Base-by-base conservation (phyloP, 2,797 vertebrate genomes). In the Eulemur rubriventer region DNA sequence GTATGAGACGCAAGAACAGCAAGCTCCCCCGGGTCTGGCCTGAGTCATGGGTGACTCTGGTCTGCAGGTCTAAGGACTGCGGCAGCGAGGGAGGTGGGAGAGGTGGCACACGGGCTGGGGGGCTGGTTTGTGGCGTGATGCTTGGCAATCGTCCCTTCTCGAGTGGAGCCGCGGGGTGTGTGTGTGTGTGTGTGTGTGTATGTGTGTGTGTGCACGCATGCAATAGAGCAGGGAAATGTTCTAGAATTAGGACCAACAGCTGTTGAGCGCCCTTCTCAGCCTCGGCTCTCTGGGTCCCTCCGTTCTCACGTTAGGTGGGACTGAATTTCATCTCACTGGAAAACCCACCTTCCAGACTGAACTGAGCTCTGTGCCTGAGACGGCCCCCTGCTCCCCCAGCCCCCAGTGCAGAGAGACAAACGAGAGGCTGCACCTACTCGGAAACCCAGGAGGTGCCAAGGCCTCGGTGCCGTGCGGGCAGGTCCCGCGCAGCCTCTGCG, bases 201-300 rank as follows among this genome's bases (percentile, higher is more conserved):
- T 10, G 4, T 38, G 7, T 46, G 28, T 18, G 0, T 22, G 33
- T 9, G 52, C 28, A n/a, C 2, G 3, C 28, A 6, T 20, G 4
- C 9, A 11, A 46, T 10, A n/a, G 55, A 52, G 43, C 57, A 2
- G 55, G 35, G 59, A 0, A 12, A 82, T 48, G 63, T 69, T 33
- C 28, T 83, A 30, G 76, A 82, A n/a, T 65, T 9, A n/a, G 63
- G 63, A n/a, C 16, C 63, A n/a, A 63, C 59, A 83, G 79, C 50
- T 43, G 12, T 30, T 5, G 46, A 83, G 22, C 1, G 0, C 22
- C 16, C 55, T 17, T 75, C 79, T 70, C 43, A 43, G 72, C 46
- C 7, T 94, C 33, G 3, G 57, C 70, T 41, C 0, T 35, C 59
- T 41, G 70, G 26, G 26, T 33, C 65, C 92, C 82, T 96, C 78